Percentiles rank a stretch among this genome's conserved stretches.
Evolutionary conservation across 2,113 vertebrate genomes (phyloP).

Genomic region (Tyto alba): DNA sequence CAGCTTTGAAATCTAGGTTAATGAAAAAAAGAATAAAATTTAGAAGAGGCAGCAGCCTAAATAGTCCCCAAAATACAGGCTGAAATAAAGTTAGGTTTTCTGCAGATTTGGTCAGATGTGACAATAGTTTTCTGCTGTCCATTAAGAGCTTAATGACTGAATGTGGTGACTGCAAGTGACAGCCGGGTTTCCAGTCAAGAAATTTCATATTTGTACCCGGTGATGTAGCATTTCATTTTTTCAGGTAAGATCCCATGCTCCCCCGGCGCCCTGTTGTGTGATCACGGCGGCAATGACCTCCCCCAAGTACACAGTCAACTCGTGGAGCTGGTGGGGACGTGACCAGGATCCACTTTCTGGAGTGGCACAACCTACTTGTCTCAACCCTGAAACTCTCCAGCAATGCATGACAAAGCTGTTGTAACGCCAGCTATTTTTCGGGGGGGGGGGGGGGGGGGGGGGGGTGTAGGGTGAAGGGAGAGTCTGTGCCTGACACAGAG

Average conservation of each 20-base stretch:
- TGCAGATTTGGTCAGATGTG: fast-evolving
- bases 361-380: not conserved
- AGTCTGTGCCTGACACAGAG: fast-evolving
- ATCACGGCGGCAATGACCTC: fast-evolving
- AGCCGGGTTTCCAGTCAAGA: not conserved
- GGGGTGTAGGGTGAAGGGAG: fast-evolving
- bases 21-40: not conserved
- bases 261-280: fast-evolving
- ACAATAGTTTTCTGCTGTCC: not conserved
- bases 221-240: not conserved
- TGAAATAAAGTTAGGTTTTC: not conserved
- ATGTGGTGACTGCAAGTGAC: not conserved
- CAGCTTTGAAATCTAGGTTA: not conserved
- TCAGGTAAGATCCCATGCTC: not conserved
- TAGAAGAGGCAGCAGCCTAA: not conserved
- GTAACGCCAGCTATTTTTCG: too few relatives aligned
- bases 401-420: not conserved
- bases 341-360: not conserved
- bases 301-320: fast-evolving
- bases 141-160: not conserved
- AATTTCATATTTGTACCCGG: not conserved
- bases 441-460: too few relatives aligned
- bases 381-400: not conserved
- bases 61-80: not conserved
- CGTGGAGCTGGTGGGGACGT: not conserved